Conservation (phyloP, 2,797 vertebrate genomes). For the Sebastes hopkinsi region DNA sequence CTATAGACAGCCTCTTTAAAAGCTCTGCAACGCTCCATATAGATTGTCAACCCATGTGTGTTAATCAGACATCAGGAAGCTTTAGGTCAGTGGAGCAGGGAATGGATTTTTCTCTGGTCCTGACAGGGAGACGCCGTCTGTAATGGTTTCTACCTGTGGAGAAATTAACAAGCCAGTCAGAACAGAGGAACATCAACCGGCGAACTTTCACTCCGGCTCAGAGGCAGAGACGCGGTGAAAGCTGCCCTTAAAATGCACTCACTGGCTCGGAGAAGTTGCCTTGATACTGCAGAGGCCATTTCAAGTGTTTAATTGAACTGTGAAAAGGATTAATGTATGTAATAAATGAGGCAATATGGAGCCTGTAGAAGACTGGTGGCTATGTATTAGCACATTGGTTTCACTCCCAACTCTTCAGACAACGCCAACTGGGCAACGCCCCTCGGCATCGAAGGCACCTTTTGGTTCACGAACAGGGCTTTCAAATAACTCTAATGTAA, state of each 20-base stretch:
- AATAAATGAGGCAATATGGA: not conserved
- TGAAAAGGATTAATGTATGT: not conserved
- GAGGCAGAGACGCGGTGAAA: constrained; percentile 12
- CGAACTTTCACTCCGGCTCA: constrained; percentile 13
- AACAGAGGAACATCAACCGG: constrained; percentile 45
- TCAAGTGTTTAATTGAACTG: constrained; percentile 5
- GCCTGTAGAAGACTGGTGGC: not conserved
- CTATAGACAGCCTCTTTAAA: constrained; percentile 46
- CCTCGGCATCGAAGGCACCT: too few species aligned
- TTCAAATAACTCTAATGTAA: too few species aligned
- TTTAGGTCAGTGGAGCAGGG: constrained; percentile 72
- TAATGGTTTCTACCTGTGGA: constrained; percentile 72
- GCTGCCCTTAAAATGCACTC: constrained; percentile 1
- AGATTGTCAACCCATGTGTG: constrained; percentile 71
- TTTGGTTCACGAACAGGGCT: too few species aligned
- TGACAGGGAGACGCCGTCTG: constrained; percentile 46
- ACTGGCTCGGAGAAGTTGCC: not conserved
- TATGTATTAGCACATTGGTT: not conserved
- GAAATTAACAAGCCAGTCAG: constrained; percentile 66
- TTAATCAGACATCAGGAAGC: constrained; percentile 72
- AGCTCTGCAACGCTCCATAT: constrained; percentile 46
- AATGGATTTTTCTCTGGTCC: constrained; percentile 71
- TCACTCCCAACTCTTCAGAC: not conserved
- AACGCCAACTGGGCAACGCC: too few species aligned
- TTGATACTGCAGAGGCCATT: not conserved